Evolutionary conservation across 2,888 invertebrate genomes (phyloP).

Genomic region (Acleris cristana): DNA sequence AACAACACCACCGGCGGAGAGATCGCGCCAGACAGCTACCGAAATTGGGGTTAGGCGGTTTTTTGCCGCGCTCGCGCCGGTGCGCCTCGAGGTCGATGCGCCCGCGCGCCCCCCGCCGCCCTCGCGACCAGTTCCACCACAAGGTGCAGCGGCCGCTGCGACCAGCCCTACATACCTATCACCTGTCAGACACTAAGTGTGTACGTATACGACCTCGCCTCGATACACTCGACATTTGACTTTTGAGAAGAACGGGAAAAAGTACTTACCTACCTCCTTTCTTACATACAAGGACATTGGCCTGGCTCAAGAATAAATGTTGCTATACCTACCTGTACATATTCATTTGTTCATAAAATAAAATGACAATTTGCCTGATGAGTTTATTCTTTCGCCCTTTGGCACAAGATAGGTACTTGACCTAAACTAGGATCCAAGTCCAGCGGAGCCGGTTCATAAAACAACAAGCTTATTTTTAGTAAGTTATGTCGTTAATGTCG

Average conservation of each 20-base stretch:
- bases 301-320: neutral
- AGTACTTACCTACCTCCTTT: neutral
- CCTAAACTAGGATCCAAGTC: no score
- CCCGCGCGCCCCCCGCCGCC: slow-evolving; percentile 50
- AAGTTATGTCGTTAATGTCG: no score
- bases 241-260: slow-evolving; percentile 50
- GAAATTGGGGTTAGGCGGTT: slow-evolving; percentile 80
- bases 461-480: no score
- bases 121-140: slow-evolving; percentile 77
- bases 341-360: no score
- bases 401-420: no score
- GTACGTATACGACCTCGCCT: slow-evolving; percentile 60
- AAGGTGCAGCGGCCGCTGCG: slow-evolving; percentile 77
- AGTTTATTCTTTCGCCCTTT: no score
- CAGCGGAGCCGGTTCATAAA: no score
- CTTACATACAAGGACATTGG: no score
- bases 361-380: no score
- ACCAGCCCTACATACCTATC: slow-evolving; percentile 79
- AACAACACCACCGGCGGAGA: slow-evolving; percentile 54
- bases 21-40: slow-evolving; percentile 75
- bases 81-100: slow-evolving; percentile 73
- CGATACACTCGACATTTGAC: slow-evolving; percentile 46
- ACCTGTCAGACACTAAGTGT: slow-evolving; percentile 79
- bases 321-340: neutral
- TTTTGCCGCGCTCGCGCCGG: slow-evolving; percentile 71